A percentile compares a stretch with the other conserved stretches of the same genome.
phyloP scores from a whole-genome alignment of 2,888 invertebrate genomes.

The Volucella inanis region DNA sequence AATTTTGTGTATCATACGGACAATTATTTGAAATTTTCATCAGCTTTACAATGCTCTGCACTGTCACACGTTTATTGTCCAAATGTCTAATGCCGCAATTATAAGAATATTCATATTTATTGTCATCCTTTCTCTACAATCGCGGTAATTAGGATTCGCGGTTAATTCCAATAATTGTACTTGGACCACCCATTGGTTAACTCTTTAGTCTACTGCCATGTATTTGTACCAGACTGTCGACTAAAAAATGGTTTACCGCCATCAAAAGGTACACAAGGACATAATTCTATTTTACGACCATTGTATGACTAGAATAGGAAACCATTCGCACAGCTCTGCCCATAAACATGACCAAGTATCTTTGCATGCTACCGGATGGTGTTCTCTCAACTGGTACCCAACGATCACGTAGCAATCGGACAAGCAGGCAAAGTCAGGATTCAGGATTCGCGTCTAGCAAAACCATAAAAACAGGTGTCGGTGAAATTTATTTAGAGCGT shows the following conservation, averaged over 20 bases:
- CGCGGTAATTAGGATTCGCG: slow-evolving; percentile 65
- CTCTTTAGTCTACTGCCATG: not conserved
- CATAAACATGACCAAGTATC: slow-evolving; percentile 63
- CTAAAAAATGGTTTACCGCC: slow-evolving; percentile 44
- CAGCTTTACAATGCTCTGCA: too few species aligned
- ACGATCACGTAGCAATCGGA: slow-evolving; percentile 71
- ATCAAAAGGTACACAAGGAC: slow-evolving; percentile 70
- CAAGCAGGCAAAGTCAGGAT: slow-evolving; percentile 51
- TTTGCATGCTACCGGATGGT: slow-evolving; percentile 64
- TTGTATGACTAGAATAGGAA: slow-evolving; percentile 72
- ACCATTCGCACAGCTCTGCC: slow-evolving; percentile 33
- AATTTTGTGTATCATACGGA: too few species aligned
- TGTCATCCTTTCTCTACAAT: slow-evolving; percentile 23
- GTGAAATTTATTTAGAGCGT: slow-evolving; percentile 72
- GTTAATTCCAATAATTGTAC: slow-evolving; percentile 46
- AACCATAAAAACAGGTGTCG: slow-evolving; percentile 75
- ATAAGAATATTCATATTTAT: slow-evolving; percentile 20
- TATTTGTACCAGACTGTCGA: slow-evolving; percentile 19
- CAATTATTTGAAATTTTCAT: too few species aligned
- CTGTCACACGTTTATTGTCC: too few species aligned
- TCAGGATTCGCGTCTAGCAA: slow-evolving; percentile 51
- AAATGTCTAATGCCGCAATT: not conserved
- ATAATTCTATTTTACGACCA: slow-evolving; percentile 73
- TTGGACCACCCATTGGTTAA: slow-evolving; percentile 16
- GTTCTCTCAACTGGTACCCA: slow-evolving; percentile 29